These are phyloP conservation scores for Dinocampus coccinellae DNA, from an alignment of 2,888 invertebrate species.

Conservation along the genomic window DNA sequence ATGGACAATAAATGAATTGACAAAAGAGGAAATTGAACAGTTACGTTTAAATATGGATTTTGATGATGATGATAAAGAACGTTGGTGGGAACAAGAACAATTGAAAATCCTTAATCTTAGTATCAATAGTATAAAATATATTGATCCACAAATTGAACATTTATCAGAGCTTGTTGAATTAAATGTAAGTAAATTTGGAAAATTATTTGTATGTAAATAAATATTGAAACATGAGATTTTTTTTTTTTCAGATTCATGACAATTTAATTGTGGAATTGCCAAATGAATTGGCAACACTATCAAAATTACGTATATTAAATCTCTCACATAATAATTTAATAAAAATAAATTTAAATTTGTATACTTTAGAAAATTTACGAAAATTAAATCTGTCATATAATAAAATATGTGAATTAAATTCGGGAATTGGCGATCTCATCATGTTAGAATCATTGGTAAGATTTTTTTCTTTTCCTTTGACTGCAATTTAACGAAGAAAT, in stretches of 20 bases:
- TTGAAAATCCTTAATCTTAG: conserved; percentile 84
- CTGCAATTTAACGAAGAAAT: background rate
- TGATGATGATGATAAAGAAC: conserved; percentile 73
- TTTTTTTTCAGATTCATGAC: conserved; percentile 79
- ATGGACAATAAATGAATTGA: conserved; percentile 80
- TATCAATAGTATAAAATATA: conserved; percentile 77
- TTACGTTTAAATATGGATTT: conserved; percentile 74
- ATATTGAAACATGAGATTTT: background rate
- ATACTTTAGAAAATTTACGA: conserved; percentile 78
- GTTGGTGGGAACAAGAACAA: conserved; percentile 89
- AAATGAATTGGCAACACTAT: conserved; percentile 79
- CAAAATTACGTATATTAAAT: conserved; percentile 77
- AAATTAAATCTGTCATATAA: conserved; percentile 84
- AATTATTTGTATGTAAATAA: conserved; percentile 11
- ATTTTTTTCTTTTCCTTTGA: background rate
- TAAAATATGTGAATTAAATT: conserved; percentile 76
- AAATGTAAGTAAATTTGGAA: conserved; percentile 72
- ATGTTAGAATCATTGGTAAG: conserved; percentile 83
- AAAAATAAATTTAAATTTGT: conserved; percentile 76
- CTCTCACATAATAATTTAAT: conserved; percentile 79
- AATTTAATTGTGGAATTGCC: conserved; percentile 83
- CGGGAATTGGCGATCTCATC: conserved; percentile 82
- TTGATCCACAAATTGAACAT: conserved; percentile 77
- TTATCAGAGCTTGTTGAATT: conserved; percentile 78
- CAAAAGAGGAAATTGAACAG: conserved; percentile 72